Evolutionary conservation across 2,113 vertebrate genomes (phyloP).

Genomic region (Campylomormyrus tamandua): DNA sequence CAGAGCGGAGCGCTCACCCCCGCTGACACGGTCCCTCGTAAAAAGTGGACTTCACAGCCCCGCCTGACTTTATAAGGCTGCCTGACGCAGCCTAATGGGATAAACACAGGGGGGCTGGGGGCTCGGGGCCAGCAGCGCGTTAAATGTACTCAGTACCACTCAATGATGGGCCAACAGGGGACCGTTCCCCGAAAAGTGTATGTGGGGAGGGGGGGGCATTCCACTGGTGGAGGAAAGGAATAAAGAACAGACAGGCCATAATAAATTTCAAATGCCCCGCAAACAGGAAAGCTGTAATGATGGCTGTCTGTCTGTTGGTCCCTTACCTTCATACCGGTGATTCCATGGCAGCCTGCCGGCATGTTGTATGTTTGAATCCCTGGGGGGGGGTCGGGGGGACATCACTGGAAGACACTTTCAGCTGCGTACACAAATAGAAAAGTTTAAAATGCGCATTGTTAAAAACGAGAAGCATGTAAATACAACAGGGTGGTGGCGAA

Average conservation of each 20-base stretch:
- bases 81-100: slow-evolving; percentile 58
- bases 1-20: slow-evolving; percentile 23
- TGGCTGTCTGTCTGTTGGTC: neutral
- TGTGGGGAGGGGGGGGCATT: neutral
- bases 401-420: too few species aligned
- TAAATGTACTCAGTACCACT: slow-evolving; percentile 62
- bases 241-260: slow-evolving; percentile 40
- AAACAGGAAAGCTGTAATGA: neutral
- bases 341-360: neutral
- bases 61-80: slow-evolving; percentile 54
- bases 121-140: slow-evolving; percentile 63
- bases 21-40: slow-evolving; percentile 41
- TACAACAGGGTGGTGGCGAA: neutral
- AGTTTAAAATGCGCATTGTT: neutral
- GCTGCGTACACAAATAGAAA: neutral
- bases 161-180: slow-evolving; percentile 53
- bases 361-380: neutral
- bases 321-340: neutral
- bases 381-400: neutral
- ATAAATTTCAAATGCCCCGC: slow-evolving; percentile 70
- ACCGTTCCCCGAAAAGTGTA: slow-evolving; percentile 31
- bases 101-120: slow-evolving; percentile 53
- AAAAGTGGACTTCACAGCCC: slow-evolving; percentile 50
- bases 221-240: slow-evolving; percentile 58
- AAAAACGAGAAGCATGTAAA: neutral